A percentile compares a stretch with the other conserved stretches of the same genome.
Conservation (phyloP, 2,797 vertebrate species). For the Forpus xanthops region DNA sequence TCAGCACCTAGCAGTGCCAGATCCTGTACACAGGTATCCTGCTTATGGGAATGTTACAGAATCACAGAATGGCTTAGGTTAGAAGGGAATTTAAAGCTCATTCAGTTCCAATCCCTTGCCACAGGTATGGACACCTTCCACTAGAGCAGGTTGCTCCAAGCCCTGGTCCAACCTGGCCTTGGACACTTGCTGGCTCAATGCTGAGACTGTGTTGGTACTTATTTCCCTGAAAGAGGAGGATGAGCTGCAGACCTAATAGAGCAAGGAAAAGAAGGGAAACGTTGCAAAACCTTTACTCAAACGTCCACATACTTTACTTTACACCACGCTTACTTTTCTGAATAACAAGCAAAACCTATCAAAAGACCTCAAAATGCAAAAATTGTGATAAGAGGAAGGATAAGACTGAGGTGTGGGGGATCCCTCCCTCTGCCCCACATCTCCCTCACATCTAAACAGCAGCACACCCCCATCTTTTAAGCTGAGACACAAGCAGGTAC, state of each 20-base stretch:
- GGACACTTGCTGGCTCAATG: neutral
- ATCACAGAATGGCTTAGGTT: neutral
- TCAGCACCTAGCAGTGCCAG: neutral
- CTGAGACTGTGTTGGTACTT: rapidly evolving
- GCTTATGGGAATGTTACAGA: neutral
- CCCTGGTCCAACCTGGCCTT: neutral
- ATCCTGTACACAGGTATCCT: neutral
- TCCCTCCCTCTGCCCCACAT: neutral
- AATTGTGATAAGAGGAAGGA: neutral
- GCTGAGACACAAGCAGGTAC: neutral
- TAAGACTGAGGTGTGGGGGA: rapidly evolving
- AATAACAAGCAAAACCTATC: neutral
- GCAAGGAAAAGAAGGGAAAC: neutral
- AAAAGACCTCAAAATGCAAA: neutral
- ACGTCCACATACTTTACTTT: neutral
- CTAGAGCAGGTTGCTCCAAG: neutral
- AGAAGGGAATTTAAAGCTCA: neutral
- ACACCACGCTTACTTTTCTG: neutral
- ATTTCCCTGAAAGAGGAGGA: neutral
- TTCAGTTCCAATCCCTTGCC: neutral
- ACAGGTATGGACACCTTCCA: neutral
- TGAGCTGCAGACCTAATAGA: neutral
- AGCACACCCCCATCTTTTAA: rapidly evolving
- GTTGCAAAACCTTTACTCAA: neutral
- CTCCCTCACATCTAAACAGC: neutral